Evolutionary conservation across 2,888 invertebrate genomes (phyloP).

Genomic region (Pseudococcus jackbeardsleyi): DNA sequence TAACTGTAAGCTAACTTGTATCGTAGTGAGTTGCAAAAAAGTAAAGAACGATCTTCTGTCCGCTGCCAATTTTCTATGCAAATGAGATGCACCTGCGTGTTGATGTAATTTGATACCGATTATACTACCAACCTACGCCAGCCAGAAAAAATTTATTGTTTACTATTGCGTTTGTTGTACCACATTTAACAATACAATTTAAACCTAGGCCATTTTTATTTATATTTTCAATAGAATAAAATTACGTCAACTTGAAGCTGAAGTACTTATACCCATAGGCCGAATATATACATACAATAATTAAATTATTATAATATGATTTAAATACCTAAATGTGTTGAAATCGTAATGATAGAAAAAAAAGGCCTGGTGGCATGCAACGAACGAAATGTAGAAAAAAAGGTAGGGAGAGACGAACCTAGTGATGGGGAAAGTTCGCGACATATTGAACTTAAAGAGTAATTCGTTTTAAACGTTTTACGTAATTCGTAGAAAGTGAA

Average conservation of each 20-base stretch:
- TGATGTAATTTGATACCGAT: constrained; percentile 41
- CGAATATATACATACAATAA: not conserved
- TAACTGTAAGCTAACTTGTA: not conserved
- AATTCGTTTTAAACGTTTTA: constrained; percentile 58
- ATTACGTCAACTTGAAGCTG: not conserved
- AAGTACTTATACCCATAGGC: not conserved
- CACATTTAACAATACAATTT: not conserved
- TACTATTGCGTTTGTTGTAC: not conserved
- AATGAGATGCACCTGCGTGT: constrained; percentile 52
- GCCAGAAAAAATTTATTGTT: not conserved
- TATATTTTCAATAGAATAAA: not conserved
- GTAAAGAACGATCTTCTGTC: not conserved
- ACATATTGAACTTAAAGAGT: constrained; percentile 60
- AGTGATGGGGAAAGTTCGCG: constrained; percentile 56
- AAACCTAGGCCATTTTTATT: too few species aligned
- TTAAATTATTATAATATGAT: constrained; percentile 32
- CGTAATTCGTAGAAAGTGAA: constrained; percentile 63
- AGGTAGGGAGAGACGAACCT: constrained; percentile 13
- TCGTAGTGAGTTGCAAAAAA: constrained; percentile 35
- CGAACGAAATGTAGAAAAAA: not conserved
- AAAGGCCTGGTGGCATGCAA: not conserved
- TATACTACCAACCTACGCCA: constrained; percentile 36
- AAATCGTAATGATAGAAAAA: constrained; percentile 4
- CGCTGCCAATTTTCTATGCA: constrained; percentile 40
- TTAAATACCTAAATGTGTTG: constrained; percentile 11